phyloP scores from a whole-genome alignment of 2,113 vertebrate species.

The Peromyscus leucopus region DNA sequence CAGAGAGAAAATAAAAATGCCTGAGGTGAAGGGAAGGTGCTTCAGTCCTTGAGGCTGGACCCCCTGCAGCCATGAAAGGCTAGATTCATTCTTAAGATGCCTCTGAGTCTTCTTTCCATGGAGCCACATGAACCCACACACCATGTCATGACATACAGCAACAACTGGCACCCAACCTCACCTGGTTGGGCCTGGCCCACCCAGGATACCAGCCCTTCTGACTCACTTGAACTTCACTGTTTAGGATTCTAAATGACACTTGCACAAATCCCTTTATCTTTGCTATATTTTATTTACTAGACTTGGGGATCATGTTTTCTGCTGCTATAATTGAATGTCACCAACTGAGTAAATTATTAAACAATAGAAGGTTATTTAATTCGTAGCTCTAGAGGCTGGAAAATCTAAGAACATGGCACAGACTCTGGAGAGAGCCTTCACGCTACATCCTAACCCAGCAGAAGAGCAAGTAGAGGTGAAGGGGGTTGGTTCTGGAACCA shows the following conservation, averaged over 20 bases:
- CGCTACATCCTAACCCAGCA: not conserved
- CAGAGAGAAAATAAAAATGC: no score
- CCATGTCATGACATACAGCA: no score
- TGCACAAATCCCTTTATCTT: not conserved
- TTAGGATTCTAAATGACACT: not conserved
- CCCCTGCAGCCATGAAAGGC: no score
- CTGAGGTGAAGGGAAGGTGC: no score
- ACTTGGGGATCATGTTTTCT: not conserved
- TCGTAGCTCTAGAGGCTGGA: not conserved
- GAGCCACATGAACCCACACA: no score
- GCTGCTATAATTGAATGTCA: not conserved
- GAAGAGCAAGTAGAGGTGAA: not conserved
- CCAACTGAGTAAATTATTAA: not conserved
- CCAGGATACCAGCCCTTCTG: not conserved
- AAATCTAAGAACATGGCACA: not conserved
- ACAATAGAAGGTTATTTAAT: not conserved
- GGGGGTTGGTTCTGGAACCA: not conserved
- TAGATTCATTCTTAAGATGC: no score
- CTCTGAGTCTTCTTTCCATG: no score
- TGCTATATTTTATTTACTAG: not conserved
- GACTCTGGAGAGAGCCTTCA: not conserved
- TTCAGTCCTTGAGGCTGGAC: no score
- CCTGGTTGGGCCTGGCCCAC: slow-evolving; percentile 13
- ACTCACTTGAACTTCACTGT: not conserved
- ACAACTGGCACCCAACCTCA: no score